Evolutionary conservation across 2,113 vertebrate species (phyloP).

Genomic region (Myiozetetes cayanensis): DNA sequence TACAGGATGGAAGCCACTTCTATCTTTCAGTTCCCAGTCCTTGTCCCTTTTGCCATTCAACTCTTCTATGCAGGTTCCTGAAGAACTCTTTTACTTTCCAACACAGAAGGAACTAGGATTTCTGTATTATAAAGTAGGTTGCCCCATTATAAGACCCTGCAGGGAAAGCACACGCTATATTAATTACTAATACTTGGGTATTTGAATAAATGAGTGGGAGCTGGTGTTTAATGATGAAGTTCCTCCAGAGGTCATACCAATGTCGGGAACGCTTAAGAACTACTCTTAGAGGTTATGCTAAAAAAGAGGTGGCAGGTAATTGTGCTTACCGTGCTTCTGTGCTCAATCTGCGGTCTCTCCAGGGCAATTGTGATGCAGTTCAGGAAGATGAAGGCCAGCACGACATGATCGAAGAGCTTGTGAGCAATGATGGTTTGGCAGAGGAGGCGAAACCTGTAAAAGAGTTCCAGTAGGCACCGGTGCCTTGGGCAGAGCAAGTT

Average conservation of each 20-base stretch:
- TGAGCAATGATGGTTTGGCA: slow-evolving; percentile 96
- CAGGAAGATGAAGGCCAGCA: slow-evolving; percentile 96
- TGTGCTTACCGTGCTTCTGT: slow-evolving; percentile 89
- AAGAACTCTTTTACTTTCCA: not conserved
- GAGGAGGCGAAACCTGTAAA: slow-evolving; percentile 87
- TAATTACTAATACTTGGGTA: not conserved
- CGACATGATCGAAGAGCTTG: slow-evolving; percentile 95
- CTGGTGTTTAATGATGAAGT: not conserved
- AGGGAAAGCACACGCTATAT: not conserved
- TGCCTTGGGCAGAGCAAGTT: not conserved
- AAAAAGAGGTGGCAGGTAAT: not conserved
- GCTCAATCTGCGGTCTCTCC: slow-evolving; percentile 95
- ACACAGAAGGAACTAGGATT: not conserved
- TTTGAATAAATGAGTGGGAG: not conserved
- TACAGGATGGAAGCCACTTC: not conserved
- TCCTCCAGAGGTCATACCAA: not conserved
- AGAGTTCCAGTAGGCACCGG: not conserved
- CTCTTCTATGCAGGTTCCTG: not conserved
- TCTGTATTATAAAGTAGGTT: not conserved
- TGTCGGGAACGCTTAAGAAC: not conserved
- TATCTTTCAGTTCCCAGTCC: not conserved
- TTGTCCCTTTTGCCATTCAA: not conserved
- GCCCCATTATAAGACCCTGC: not conserved
- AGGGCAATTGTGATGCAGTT: slow-evolving; percentile 98
- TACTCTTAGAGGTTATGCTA: not conserved